A percentile compares a stretch with the other conserved stretches of the same genome.
These are phyloP conservation scores for Neodon shergylaensis DNA, from an alignment of 2,113 vertebrate species.

Conservation along the genomic window DNA sequence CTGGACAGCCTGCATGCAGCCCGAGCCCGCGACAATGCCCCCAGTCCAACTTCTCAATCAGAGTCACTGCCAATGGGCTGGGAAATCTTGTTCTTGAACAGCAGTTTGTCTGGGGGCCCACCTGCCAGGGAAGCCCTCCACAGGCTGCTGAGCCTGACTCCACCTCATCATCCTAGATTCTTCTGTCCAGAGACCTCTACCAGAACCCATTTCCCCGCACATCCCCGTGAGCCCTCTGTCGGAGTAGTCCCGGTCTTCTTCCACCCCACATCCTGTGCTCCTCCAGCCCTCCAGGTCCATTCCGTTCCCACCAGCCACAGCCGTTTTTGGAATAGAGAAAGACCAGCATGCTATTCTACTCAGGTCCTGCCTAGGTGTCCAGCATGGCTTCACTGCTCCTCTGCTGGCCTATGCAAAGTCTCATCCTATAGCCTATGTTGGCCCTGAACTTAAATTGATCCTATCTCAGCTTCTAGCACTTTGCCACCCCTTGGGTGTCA, in stretches of 20 bases:
- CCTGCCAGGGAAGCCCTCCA: neutral
- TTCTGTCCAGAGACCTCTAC: neutral
- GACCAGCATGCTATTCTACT: neutral
- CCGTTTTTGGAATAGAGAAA: no score
- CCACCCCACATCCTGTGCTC: no score
- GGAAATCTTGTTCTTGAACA: neutral
- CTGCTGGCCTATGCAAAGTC: neutral
- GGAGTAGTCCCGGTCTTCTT: rapidly evolving
- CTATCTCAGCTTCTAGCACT: neutral
- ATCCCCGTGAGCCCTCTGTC: neutral
- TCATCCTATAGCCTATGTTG: neutral
- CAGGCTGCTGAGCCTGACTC: neutral
- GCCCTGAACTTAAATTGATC: neutral
- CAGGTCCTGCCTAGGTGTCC: neutral
- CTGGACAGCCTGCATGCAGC: neutral
- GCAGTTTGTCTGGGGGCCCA: neutral
- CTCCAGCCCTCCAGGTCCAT: neutral
- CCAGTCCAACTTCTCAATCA: neutral
- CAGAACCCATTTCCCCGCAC: neutral
- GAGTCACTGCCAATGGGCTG: neutral
- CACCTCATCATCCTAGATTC: neutral
- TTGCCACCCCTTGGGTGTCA: neutral
- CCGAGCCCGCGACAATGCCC: neutral
- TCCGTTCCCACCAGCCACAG: neutral
- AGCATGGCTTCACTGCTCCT: neutral